Conservation (phyloP, 1,140 invertebrate genomes). For the Nymphalis io region DNA sequence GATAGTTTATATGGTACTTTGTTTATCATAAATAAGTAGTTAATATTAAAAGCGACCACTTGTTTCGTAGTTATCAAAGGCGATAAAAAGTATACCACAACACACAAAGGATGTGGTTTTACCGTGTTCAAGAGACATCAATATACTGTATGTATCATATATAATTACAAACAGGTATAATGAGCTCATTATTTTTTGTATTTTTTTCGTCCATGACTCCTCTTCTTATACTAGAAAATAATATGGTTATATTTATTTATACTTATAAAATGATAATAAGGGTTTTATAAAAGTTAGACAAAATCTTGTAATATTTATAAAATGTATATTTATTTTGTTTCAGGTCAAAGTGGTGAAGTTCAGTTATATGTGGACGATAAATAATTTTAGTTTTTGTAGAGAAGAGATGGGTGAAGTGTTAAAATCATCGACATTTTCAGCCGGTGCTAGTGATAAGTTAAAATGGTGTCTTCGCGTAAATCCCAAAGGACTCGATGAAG, state of each 20-base stretch:
- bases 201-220: not conserved
- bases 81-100: conserved; percentile 44
- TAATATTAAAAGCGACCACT: conserved; percentile 32
- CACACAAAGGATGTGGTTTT: conserved; percentile 42
- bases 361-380: conserved; percentile 99
- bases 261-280: not conserved
- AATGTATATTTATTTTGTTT: conserved; percentile 58
- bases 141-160: conserved; percentile 2
- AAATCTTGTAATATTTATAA: conserved; percentile 11
- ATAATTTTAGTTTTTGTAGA: conserved; percentile 99
- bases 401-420: conserved; percentile 99
- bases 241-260: not conserved
- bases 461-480: conserved; percentile 99
- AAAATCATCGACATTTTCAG: conserved; percentile 99
- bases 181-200: conserved; percentile 2
- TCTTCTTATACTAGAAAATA: not conserved
- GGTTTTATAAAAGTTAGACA: no score
- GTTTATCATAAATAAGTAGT: conserved; percentile 56
- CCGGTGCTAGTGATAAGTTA: conserved; percentile 99
- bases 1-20: conserved; percentile 32
- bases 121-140: not conserved
- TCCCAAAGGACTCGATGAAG: conserved; percentile 99
- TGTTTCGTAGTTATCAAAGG: conserved; percentile 30
- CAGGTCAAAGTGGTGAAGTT: conserved; percentile 99
- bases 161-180: conserved; percentile 8